Percentiles rank a stretch among this genome's conserved stretches.
Evolutionary conservation across 2,797 vertebrate species (phyloP).

Genomic region (Dryobates pubescens): DNA sequence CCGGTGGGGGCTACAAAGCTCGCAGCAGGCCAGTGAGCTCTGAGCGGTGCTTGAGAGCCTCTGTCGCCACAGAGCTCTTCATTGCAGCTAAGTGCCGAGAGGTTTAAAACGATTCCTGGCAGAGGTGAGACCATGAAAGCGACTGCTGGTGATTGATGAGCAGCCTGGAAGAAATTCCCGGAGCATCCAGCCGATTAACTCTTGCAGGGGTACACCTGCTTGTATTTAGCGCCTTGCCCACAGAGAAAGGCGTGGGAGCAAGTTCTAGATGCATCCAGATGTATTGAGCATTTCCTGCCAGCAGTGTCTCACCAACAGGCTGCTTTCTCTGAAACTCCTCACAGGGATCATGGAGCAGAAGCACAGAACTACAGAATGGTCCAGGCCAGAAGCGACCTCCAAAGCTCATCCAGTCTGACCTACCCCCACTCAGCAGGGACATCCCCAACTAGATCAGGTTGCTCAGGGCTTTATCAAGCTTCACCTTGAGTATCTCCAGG

Average conservation of each 20-base stretch:
- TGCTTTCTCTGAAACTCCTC: not conserved
- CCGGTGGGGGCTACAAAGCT: not conserved
- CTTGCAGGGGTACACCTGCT: not conserved
- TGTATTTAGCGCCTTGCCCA: not conserved
- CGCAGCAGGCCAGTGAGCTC: not conserved
- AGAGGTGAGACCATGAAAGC: not conserved
- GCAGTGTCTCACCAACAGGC: not conserved
- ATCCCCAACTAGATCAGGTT: no score
- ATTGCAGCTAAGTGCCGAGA: conserved; percentile 26
- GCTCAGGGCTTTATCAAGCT: no score
- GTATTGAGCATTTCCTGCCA: not conserved
- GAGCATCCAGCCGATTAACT: not conserved
- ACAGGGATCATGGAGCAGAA: not conserved
- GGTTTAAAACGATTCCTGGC: conserved; percentile 40
- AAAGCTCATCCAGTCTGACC: no score
- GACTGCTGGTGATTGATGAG: conserved; percentile 39
- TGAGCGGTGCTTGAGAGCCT: not conserved
- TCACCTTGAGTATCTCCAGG: no score
- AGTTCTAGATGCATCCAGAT: not conserved
- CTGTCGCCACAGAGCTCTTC: conserved; percentile 16
- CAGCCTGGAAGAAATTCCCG: conserved; percentile 31
- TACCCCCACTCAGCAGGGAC: no score
- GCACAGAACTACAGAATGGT: no score
- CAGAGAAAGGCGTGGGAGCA: not conserved
- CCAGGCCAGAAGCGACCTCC: no score